phyloP scores from a whole-genome alignment of 2,113 vertebrate species.

The Ptychochromis oligacanthus region DNA sequence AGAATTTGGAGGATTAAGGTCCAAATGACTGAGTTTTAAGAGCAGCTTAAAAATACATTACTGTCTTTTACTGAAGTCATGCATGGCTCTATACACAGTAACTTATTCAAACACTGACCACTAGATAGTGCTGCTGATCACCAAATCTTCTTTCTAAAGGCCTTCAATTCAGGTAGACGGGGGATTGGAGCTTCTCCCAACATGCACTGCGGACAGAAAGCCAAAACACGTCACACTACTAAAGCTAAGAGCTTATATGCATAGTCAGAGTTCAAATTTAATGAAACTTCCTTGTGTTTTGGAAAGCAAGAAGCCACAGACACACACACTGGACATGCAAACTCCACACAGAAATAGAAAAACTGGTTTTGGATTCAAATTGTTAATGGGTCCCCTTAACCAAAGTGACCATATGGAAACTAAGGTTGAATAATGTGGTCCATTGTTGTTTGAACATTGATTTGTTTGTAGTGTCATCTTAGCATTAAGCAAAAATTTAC shows the following conservation, averaged over 20 bases:
- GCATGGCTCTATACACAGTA: neutral
- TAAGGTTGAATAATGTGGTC: neutral
- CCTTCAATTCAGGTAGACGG: neutral
- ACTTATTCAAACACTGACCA: slow-evolving; percentile 23
- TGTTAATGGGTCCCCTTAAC: neutral
- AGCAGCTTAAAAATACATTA: neutral
- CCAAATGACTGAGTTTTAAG: neutral
- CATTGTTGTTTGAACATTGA: neutral
- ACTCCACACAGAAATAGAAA: neutral
- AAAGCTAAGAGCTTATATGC: neutral
- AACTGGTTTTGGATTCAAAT: neutral
- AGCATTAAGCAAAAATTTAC: neutral
- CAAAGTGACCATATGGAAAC: neutral
- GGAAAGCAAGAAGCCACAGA: neutral
- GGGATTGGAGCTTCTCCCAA: neutral
- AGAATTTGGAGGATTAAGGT: neutral
- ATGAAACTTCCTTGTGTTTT: neutral
- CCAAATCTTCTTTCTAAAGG: neutral
- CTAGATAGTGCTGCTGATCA: slow-evolving; percentile 58
- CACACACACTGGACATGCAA: neutral
- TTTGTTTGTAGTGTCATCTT: neutral
- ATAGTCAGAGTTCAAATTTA: neutral
- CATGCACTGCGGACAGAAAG: too few species aligned
- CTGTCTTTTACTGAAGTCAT: neutral
- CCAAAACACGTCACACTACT: neutral